A percentile compares a stretch with the other conserved stretches of the same genome.
These are phyloP conservation scores for Sylvilagus floridanus DNA, from an alignment of 2,797 vertebrate species.

Conservation along the genomic window DNA sequence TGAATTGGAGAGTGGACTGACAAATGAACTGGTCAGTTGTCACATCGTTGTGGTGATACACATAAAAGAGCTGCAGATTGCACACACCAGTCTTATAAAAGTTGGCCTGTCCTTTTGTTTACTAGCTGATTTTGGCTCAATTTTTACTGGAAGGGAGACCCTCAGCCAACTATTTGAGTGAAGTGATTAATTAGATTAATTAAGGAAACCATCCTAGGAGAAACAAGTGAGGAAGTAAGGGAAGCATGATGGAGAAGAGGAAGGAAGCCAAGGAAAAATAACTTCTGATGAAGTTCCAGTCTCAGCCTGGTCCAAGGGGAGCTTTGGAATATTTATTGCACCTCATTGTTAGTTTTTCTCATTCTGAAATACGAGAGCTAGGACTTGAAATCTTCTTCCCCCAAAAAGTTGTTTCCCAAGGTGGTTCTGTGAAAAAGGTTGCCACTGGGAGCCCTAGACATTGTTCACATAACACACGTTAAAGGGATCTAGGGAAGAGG, in stretches of 20 bases:
- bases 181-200: background rate
- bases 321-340: background rate
- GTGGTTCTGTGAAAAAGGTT: background rate
- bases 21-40: background rate
- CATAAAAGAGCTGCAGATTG: background rate
- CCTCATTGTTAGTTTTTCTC: background rate
- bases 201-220: conserved; percentile 1
- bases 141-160: conserved; percentile 1
- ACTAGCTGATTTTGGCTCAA: background rate
- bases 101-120: background rate
- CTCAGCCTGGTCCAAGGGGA: background rate
- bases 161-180: background rate
- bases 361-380: background rate
- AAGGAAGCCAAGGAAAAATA: background rate
- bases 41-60: no score
- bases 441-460: background rate
- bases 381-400: background rate
- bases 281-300: background rate
- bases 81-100: background rate
- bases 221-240: background rate
- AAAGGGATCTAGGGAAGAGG: background rate
- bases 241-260: background rate
- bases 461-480: no score
- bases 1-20: background rate
- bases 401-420: background rate